Evolutionary conservation across 2,797 vertebrate species (phyloP).

Genomic region (Pantherophis vulpinus): DNA sequence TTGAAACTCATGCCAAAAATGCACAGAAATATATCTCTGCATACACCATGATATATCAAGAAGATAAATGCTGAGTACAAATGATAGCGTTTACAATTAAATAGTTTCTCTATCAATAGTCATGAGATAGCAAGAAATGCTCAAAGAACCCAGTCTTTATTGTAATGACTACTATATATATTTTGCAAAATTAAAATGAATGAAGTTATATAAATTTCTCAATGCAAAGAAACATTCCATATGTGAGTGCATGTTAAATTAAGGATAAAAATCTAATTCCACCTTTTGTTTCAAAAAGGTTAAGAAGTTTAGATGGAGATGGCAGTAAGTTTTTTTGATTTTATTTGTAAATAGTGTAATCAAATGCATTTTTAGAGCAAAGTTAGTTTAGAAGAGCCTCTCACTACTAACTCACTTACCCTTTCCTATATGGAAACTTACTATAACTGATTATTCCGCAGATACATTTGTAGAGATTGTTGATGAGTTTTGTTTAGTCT

Average conservation of each 20-base stretch:
- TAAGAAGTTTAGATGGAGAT: constrained; percentile 60
- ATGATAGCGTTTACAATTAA: not conserved
- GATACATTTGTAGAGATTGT: not conserved
- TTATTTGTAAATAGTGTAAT: constrained; percentile 4
- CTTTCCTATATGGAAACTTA: not conserved
- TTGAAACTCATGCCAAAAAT: not conserved
- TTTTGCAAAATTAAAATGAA: not conserved
- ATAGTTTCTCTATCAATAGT: not conserved
- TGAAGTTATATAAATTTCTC: not conserved
- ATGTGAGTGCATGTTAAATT: not conserved
- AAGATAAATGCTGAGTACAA: not conserved
- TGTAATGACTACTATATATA: not conserved
- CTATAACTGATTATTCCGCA: not conserved
- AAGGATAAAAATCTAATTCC: constrained; percentile 1
- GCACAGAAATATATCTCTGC: not conserved
- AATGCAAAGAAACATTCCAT: not conserved
- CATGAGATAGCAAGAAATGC: not conserved
- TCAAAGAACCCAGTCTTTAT: not conserved
- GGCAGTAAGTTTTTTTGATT: constrained; percentile 70
- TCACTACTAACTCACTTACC: not conserved
- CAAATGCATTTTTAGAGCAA: not conserved
- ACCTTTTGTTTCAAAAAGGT: constrained; percentile 66
- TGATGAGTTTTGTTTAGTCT: not conserved
- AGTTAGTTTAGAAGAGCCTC: not conserved
- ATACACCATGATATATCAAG: not conserved